phyloP scores from a whole-genome alignment of 2,888 invertebrate genomes.

The Cabera pusaria region DNA sequence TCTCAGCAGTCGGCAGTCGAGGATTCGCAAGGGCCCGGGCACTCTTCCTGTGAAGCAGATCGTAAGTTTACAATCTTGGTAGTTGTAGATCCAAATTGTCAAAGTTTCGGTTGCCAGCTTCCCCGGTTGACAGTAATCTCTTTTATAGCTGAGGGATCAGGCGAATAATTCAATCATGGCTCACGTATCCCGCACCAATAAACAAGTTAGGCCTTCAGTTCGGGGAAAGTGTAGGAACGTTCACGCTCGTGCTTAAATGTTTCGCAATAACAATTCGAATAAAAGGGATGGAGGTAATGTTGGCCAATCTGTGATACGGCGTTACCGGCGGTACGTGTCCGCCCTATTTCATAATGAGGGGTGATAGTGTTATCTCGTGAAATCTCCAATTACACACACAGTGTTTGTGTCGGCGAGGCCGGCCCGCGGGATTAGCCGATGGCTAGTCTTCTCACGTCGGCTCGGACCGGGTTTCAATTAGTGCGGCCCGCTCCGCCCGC shows the following conservation, averaged over 20 bases:
- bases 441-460: constrained; percentile 78
- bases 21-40: neutral
- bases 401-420: constrained; percentile 29
- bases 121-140: constrained; percentile 52
- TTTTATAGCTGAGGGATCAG: constrained; percentile 41
- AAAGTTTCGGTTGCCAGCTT: constrained; percentile 47
- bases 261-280: constrained; percentile 7
- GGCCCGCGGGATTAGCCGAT: constrained; percentile 61
- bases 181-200: constrained; percentile 20
- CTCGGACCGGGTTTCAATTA: constrained; percentile 70
- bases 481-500: constrained; percentile 47
- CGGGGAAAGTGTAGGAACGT: neutral
- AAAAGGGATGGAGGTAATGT: constrained; percentile 9
- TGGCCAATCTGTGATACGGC: constrained; percentile 10
- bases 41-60: constrained; percentile 18
- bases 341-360: constrained; percentile 62
- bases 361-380: constrained; percentile 77
- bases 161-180: constrained; percentile 17
- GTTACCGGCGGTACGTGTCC: constrained; percentile 36
- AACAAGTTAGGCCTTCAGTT: neutral
- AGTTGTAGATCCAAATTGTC: constrained; percentile 46
- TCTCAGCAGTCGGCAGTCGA: no score
- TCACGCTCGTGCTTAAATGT: neutral
- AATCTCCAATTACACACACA: constrained; percentile 72
- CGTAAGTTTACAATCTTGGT: constrained; percentile 31